A percentile compares a stretch with the other conserved stretches of the same genome.
Conservation (phyloP, 2,113 vertebrate genomes). For the Lagopus leucura region DNA sequence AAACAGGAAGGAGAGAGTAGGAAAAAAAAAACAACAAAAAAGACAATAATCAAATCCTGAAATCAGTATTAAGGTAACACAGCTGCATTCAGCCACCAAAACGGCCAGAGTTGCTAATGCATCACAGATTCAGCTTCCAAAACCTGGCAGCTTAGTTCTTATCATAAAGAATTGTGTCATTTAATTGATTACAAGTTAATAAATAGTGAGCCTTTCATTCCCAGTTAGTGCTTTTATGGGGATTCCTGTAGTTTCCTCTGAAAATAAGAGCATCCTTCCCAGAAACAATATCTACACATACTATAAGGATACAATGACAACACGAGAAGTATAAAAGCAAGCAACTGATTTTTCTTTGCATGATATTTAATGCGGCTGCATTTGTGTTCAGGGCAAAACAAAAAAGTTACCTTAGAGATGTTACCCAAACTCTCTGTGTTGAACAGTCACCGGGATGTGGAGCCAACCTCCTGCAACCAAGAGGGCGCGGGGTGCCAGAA, state of each 20-base stretch:
- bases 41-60: background rate
- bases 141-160: background rate
- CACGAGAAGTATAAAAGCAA: conserved; percentile 1
- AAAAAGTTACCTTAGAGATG: conserved; percentile 20
- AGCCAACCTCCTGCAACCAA: conserved; percentile 32
- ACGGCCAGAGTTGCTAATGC: background rate
- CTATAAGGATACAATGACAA: background rate
- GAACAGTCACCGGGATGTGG: conserved; percentile 6
- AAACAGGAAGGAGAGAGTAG: background rate
- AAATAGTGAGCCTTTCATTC: background rate
- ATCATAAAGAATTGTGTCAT: background rate
- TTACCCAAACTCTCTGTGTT: conserved; percentile 39
- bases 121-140: background rate
- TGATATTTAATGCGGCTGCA: background rate
- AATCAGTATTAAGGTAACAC: background rate
- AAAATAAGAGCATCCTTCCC: background rate
- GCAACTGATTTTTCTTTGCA: background rate
- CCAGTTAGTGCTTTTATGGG: background rate
- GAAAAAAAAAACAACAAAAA: background rate
- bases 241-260: background rate
- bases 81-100: background rate
- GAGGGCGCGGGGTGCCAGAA: conserved; percentile 24
- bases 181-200: background rate
- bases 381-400: background rate
- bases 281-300: background rate